Percentiles rank a stretch among this genome's conserved stretches.
These are phyloP conservation scores for Gnathonemus echidnorhynchus DNA, from an alignment of 2,113 vertebrate genomes.

Conservation along the genomic window DNA sequence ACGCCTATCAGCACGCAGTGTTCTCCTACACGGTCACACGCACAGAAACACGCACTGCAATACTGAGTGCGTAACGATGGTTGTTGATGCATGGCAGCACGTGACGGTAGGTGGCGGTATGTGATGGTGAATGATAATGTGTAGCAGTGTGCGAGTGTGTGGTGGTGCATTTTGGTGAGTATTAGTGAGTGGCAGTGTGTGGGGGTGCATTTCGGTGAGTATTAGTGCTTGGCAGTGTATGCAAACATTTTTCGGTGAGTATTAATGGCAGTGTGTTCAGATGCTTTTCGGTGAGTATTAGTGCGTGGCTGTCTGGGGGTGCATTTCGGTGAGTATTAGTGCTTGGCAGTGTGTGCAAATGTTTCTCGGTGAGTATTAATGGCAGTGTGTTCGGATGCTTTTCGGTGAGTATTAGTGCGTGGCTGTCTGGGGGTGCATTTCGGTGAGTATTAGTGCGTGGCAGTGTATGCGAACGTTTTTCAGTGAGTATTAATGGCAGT, in stretches of 20 bases:
- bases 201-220: background rate
- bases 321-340: background rate
- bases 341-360: background rate
- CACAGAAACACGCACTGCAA: slow-evolving; percentile 7
- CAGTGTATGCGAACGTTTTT: background rate
- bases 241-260: background rate
- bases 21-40: background rate
- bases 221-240: background rate
- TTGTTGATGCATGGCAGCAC: background rate
- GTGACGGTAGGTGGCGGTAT: background rate
- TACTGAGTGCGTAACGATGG: background rate
- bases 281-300: background rate
- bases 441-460: background rate
- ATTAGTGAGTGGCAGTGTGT: background rate
- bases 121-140: background rate
- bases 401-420: background rate
- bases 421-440: background rate
- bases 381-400: background rate
- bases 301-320: background rate
- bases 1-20: background rate
- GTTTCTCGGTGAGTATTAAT: background rate
- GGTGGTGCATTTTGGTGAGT: background rate
- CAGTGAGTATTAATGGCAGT: background rate
- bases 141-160: background rate
- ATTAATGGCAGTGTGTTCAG: background rate